Base-by-base conservation (phyloP, 2,113 vertebrate genomes). In the Erythrocercus mccallii region DNA sequence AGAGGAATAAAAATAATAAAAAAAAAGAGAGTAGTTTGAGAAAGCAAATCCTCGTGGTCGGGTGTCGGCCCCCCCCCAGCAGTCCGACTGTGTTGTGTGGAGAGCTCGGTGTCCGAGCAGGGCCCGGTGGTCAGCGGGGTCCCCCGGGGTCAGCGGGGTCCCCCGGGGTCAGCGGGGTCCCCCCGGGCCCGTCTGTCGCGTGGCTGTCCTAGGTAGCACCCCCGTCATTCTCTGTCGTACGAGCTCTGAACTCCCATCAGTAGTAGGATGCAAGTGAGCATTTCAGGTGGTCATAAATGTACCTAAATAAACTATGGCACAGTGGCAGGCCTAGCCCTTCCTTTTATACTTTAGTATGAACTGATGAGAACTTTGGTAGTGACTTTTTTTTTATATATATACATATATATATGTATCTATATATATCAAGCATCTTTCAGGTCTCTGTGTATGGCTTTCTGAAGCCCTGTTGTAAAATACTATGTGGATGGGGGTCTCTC, bases 381-480 rank as follows among this genome's bases (percentile, higher is more conserved):
- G 98, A 98, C 97, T 98, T 98, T 98, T 98, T 98, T 98, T 98
- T 98, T 90, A 96, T 97, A 98, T 98, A 98, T 98, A 98, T 97
- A 98, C 96, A 97, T 98, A 98, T 98, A 97, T 98, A 98, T 98
- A 98, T 98, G 97, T 97, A 97, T 97, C 95, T 98, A 97, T 98
- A 98, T 98, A 98, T 98, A 98, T 98, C 98, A 99, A 99, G 99
- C 99, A 99, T 99, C 99, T 99, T 99, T 99, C 99, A 99, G 99
- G 99, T 99, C 98, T 99, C 98, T 98, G 99, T 99, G 99, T 99
- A 99, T 97, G 99, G 99, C 99, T 99, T 99, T 98, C 98, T 98
- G 92, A 99, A 99, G 99, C 99, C 99, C 98, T 98, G 98, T 99
- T 99, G 98, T 99, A 99, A 99, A 99, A 98, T 98, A 98, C 98